phyloP scores from a whole-genome alignment of 2,888 invertebrate species.

The Crioceris asparagi region DNA sequence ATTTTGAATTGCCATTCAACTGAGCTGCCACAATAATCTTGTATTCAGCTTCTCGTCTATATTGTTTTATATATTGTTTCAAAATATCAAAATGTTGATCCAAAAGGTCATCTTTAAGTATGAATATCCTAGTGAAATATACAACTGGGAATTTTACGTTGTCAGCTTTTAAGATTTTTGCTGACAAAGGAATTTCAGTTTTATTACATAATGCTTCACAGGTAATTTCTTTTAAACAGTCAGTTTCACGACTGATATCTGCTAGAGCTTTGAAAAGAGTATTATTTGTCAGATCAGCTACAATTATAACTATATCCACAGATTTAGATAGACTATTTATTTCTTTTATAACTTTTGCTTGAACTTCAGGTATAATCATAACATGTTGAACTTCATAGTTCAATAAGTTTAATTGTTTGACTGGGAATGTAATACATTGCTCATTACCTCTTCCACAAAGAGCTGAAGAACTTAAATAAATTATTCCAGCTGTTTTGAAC shows the following conservation, averaged over 20 bases:
- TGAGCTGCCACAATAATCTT: constrained; percentile 10
- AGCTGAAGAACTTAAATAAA: too few species aligned
- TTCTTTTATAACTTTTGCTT: constrained; percentile 14
- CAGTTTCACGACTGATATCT: constrained; percentile 18
- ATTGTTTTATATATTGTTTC: constrained; percentile 11
- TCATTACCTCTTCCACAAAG: too few species aligned
- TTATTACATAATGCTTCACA: constrained; percentile 7
- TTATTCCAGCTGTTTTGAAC: too few species aligned
- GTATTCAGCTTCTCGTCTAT: constrained; percentile 7
- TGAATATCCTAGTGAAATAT: constrained; percentile 15
- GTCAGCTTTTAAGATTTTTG: constrained; percentile 18
- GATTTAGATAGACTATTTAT: constrained; percentile 17
- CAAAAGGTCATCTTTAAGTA: constrained; percentile 10
- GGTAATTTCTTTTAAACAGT: constrained; percentile 13
- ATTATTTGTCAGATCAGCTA: constrained; percentile 17
- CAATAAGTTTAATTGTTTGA: too few species aligned
- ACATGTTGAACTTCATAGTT: too few species aligned
- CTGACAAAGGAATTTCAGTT: constrained; percentile 16
- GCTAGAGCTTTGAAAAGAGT: constrained; percentile 20
- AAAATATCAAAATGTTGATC: constrained; percentile 11
- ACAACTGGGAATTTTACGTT: constrained; percentile 13
- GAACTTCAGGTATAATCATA: too few species aligned
- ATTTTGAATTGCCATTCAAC: constrained; percentile 17
- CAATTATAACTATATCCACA: constrained; percentile 25
- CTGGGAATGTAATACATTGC: too few species aligned